Evolutionary conservation across 1,140 invertebrate species (phyloP), one percentile per base, ranked within the genome.

Genomic region (Trichonephila clavipes): DNA sequence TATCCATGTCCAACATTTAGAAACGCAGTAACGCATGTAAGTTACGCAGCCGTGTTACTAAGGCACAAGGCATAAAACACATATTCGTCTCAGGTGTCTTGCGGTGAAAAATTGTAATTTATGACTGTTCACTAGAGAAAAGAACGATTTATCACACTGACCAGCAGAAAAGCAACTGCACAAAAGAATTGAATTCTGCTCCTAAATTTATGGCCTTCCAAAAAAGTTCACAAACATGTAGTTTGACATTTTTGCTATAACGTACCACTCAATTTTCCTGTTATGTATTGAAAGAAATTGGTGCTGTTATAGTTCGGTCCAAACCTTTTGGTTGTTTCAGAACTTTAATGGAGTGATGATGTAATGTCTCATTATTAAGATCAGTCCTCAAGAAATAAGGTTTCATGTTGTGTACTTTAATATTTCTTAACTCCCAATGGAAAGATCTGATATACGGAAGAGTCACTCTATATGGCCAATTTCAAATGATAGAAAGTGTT

Each of bases 41-140:
- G 28, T 28, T 28, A 28, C 28, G 28, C 28, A 28, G 28, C 28
- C 28, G 28, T 28, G 28, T 51, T 7, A 12, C 1, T 5, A 51
- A 51, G 7, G 10, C 51, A 1, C 28, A 24, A 51, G 21, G 44
- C 44, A 51, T 24, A 40, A 83, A 83, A 83, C 51, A 83, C 58
- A 44, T 83, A 83, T 72, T 51, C 44, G 24, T 58, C 81, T 21
- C 81, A 83, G 81, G n/a, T 83, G 81, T 19, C 51, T 6, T 18
- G 44, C 81, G 2, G 44, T 83, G 81, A n/a, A 83, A 83, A 83
- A 83, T 83, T 83, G 81, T 83, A 83, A 83, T 83, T 83, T 83
- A 83, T 83, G 14, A 40, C 18, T 83, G 81, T 83, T 83, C 81
- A 40, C 14, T 40, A 40, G 44, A 83, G 81, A 83, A 83, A 51